Conservation (phyloP, 1,140 invertebrate genomes). For the Drosophila parabipectinata region DNA sequence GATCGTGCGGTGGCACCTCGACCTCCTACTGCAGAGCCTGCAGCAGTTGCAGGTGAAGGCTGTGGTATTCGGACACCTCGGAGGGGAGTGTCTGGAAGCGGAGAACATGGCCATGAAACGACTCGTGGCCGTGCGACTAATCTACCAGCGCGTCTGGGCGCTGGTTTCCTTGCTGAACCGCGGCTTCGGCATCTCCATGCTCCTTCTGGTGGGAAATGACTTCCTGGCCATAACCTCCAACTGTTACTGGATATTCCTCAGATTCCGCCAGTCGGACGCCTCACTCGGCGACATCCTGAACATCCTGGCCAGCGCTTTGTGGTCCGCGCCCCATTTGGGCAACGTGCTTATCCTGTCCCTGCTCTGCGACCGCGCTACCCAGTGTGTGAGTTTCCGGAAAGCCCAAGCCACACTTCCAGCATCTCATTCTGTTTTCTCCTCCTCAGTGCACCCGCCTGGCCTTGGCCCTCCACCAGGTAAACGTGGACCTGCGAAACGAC, state of each 20-base stretch:
- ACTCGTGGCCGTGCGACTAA: slow-evolving; percentile 50
- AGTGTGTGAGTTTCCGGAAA: slow-evolving; percentile 60
- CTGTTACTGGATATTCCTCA: slow-evolving; percentile 81
- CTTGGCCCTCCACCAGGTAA: slow-evolving; percentile 67
- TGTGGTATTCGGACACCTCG: background rate
- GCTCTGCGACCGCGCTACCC: slow-evolving; percentile 63
- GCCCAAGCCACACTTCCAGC: background rate
- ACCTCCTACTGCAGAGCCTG: slow-evolving; percentile 41
- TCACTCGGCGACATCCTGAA: slow-evolving; percentile 59
- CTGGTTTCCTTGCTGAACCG: slow-evolving; percentile 56
- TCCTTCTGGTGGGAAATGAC: slow-evolving; percentile 74
- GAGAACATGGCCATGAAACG: slow-evolving; percentile 42
- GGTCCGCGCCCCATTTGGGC: slow-evolving; percentile 68
- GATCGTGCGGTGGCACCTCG: slow-evolving; percentile 59
- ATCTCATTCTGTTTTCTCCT: background rate
- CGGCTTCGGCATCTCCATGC: slow-evolving; percentile 70
- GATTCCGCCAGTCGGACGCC: slow-evolving; percentile 63
- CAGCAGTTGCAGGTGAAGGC: slow-evolving; percentile 29
- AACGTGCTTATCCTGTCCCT: slow-evolving; percentile 71
- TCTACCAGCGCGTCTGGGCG: slow-evolving; percentile 72
- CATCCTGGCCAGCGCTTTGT: slow-evolving; percentile 64
- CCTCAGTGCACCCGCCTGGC: slow-evolving; percentile 67
- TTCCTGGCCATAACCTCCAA: slow-evolving; percentile 79
- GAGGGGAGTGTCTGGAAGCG: background rate
- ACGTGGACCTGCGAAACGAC: slow-evolving; percentile 69